Base-by-base conservation (phyloP, 2,888 invertebrate species). In the Dromius quadrimaculatus region DNA sequence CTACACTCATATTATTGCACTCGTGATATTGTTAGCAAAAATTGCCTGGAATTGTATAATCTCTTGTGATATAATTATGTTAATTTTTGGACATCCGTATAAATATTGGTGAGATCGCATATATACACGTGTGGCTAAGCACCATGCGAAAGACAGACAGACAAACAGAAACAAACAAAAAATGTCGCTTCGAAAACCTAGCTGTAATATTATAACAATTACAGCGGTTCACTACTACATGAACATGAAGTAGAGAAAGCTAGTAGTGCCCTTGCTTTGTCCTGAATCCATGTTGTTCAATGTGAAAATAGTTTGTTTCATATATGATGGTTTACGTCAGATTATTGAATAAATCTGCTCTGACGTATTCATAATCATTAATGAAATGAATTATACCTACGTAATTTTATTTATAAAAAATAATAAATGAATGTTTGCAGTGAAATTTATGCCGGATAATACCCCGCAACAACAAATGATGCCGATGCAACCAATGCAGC, bases 401-500 rank as follows among this genome's bases (percentile, higher is more conserved):
- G 34, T 5, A 43, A 43, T 43, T 6, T 5, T 9, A 15, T 9
- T 9, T 13, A 5, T 43, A 43, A 11, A 9, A 9, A 13, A 43
- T 43, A 13, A 43, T 43, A 2, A 47, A 2, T 28, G 11, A 8
- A 6, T 36, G 50, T 69, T 75, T 73, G 19, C 74, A 78, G 78
- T 78, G 78, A 78, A 76, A 76, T 78, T 78, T 73, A 78, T 78
- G 78, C 78, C 78, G 63, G 77, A 77, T 5, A 74, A 73, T 19
- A 72, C 73, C 28, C 72, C 76, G 13, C 73, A 75, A 54, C 72
- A 73, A 8, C 72, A 68, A 22, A 71, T 71, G 68, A 62, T 72
- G 15, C 72, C 69, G 50, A 62, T 72, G 28, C 73, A 66, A 17
- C 71, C 72, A 11, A 71, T 74, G 8, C 73, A 47, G 43, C 64